A percentile compares a stretch with the other conserved stretches of the same genome.
phyloP scores from a whole-genome alignment of 2,797 vertebrate species.

The Esox masquinongy region DNA sequence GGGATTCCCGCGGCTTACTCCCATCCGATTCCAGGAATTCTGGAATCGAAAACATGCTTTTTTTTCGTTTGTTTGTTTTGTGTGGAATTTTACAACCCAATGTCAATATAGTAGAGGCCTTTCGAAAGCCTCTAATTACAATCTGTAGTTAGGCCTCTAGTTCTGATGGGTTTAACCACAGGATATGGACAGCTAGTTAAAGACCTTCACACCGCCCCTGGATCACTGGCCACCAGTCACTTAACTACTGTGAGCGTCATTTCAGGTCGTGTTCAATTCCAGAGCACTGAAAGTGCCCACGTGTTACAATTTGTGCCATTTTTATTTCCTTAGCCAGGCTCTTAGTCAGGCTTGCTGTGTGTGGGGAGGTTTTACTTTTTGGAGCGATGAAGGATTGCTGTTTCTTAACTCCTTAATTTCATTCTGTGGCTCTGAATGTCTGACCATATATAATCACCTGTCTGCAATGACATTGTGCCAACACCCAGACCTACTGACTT shows the following conservation, averaged over 20 bases:
- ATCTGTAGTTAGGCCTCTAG: constrained; percentile 4
- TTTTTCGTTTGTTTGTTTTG: background rate
- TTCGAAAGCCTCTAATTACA: constrained; percentile 32
- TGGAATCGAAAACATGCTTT: background rate
- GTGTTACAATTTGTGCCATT: constrained; percentile 38
- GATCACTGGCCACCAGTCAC: background rate
- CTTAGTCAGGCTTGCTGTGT: constrained; percentile 14
- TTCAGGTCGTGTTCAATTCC: constrained; percentile 49
- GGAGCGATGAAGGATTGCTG: constrained; percentile 1
- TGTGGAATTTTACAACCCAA: background rate
- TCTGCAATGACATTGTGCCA: constrained; percentile 57
- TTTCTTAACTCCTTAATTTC: constrained; percentile 23
- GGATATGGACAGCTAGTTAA: background rate
- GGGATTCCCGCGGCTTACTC: background rate
- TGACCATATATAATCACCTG: constrained; percentile 20
- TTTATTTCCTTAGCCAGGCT: constrained; percentile 20
- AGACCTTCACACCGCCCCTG: background rate
- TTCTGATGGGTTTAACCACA: background rate
- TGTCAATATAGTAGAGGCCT: constrained; percentile 9
- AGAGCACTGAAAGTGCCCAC: constrained; percentile 59
- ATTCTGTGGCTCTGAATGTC: constrained; percentile 30
- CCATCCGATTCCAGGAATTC: background rate
- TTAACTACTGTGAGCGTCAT: constrained; percentile 17
- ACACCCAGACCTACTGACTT: constrained; percentile 31
- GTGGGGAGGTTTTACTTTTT: constrained; percentile 6